Evolutionary conservation across 2,888 invertebrate genomes (phyloP), one percentile per base, ranked within the genome.

Genomic region (Brachylomia viminalis): DNA sequence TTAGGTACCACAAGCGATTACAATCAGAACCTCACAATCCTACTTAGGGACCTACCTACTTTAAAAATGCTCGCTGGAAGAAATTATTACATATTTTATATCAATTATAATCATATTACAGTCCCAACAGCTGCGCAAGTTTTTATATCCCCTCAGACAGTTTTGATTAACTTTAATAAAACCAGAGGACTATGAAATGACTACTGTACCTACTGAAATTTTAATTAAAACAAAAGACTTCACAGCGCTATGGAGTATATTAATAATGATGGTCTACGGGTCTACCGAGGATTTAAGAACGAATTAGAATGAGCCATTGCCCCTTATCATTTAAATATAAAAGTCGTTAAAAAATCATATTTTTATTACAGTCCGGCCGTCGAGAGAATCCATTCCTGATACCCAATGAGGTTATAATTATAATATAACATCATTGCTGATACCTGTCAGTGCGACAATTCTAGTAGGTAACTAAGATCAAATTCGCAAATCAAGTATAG

Each of bases 161-260:
- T 75, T 79, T 79, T 75, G 64, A 80, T 52, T 54, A 74, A 80
- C 75, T 61, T 80, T 73, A 38, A 78, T 73, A 47, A 66, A 61
- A 73, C 73, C 79, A 42, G 54, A 61, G 38, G 54, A 61, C 65
- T 66, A 66, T 73, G 78, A 47, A 73, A 69, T 79, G 64, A 80
- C 67, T 58, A 64, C 79, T 61, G n/a, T n/a, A 30, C 56, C 30
- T 75, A 2, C 38, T 38, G 27, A 79, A 78, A 73, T 78, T 78
- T 78, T 79, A 79, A 78, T 78, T 78, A 66, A 73, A 78, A 78
- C 65, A 78, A 79, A 78, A 78, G 78, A 61, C 54, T 73, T 54
- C 20, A 20, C 30, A 15, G 30, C 17, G 30, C 47, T 66, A 23
- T 30, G 49, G 15, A 61, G 27, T 78, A 66, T 71, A 30, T 64